Percentiles rank a stretch among this genome's conserved stretches.
phyloP scores from a whole-genome alignment of 2,113 vertebrate species.

The Beaufortia kweichowensis region DNA sequence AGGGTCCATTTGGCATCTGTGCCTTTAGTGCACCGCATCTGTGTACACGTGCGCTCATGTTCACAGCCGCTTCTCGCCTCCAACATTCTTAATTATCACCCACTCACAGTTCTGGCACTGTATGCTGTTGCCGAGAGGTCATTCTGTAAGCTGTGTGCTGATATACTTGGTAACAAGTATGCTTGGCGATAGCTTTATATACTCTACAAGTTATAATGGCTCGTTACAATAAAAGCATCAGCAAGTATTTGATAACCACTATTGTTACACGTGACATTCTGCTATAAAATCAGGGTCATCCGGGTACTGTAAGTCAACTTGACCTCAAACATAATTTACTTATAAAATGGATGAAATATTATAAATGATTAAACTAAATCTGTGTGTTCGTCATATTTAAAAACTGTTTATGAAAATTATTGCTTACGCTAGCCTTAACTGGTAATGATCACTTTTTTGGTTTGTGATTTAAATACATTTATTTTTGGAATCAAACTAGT shows the following conservation, averaged over 20 bases:
- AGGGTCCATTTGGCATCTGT: conserved; percentile 48
- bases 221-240: not conserved
- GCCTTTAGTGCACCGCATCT: conserved; percentile 31
- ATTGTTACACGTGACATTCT: no score
- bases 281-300: no score
- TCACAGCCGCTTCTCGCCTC: conserved; percentile 60
- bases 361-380: no score
- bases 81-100: conserved; percentile 63
- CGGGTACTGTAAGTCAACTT: no score
- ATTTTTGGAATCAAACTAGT: not conserved
- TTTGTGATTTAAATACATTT: not conserved
- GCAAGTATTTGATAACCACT: not conserved
- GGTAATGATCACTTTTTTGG: no score
- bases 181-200: not conserved
- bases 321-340: no score
- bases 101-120: conserved; percentile 47
- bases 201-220: not conserved
- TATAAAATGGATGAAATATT: no score
- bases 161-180: not conserved
- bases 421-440: no score
- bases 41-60: conserved; percentile 49
- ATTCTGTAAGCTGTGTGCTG: conserved; percentile 8
- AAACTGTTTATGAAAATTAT: no score
- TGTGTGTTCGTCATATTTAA: no score
- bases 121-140: conserved; percentile 32